Percentiles rank a stretch among this genome's conserved stretches.
phyloP scores from a whole-genome alignment of 2,113 vertebrate species.

The Rynchops niger region DNA sequence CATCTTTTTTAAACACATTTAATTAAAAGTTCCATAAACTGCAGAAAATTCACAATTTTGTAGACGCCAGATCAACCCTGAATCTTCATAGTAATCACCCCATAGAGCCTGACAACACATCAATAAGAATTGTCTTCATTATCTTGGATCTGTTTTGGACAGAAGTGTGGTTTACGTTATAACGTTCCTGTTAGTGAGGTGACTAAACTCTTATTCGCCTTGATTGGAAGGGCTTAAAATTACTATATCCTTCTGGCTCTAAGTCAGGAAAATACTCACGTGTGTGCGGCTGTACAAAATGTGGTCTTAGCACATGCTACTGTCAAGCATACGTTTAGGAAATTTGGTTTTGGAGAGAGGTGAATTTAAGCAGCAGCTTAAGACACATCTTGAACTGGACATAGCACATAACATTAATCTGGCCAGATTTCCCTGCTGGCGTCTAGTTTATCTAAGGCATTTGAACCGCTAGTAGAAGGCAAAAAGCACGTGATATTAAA shows the following conservation, averaged over 20 bases:
- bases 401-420: not conserved
- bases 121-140: not conserved
- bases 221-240: not conserved
- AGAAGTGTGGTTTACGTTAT: not conserved
- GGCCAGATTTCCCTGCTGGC: not conserved
- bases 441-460: not conserved
- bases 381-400: not conserved
- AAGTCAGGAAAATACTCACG: not conserved
- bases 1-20: not conserved
- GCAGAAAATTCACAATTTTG: not conserved
- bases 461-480: not conserved
- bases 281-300: not conserved
- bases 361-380: not conserved
- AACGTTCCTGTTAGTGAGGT: not conserved
- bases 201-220: not conserved
- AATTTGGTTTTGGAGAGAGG: not conserved
- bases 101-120: fast-evolving
- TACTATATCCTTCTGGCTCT: not conserved
- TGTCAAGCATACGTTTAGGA: not conserved
- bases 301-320: not conserved
- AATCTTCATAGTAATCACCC: not conserved
- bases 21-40: not conserved
- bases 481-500: not conserved
- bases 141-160: not conserved
- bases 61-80: not conserved